Percentiles rank a stretch among this genome's conserved stretches.
These are phyloP conservation scores for Cephus spinipes DNA, from an alignment of 2,888 invertebrate genomes.

Conservation along the genomic window DNA sequence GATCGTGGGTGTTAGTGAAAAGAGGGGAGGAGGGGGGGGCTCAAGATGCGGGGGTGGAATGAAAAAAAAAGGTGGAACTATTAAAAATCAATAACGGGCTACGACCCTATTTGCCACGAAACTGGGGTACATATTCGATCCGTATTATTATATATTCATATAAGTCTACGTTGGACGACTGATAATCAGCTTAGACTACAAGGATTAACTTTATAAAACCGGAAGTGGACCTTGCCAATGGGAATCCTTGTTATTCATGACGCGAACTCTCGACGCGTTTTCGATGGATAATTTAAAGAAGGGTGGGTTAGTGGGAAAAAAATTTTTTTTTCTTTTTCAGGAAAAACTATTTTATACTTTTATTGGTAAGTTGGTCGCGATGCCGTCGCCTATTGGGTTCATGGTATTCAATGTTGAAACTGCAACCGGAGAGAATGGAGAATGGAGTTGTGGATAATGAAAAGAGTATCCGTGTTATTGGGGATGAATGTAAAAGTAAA, in stretches of 20 bases:
- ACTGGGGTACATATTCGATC: background rate
- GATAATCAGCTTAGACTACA: background rate
- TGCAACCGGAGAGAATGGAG: no score
- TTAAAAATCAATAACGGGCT: constrained; percentile 4
- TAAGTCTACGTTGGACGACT: background rate
- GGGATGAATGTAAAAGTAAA: constrained; percentile 2
- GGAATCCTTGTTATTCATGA: background rate
- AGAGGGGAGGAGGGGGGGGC: background rate
- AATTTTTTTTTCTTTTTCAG: no score
- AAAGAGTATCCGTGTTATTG: no score
- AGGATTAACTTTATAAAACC: background rate
- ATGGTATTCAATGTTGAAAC: no score
- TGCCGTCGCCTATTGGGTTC: no score
- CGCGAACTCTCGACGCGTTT: no score
- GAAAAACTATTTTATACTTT: no score
- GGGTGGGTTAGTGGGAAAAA: no score
- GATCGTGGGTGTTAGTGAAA: background rate
- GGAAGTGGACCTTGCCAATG: background rate
- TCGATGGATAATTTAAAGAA: no score
- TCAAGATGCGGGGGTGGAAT: background rate
- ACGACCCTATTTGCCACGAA: background rate
- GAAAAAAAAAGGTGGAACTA: background rate
- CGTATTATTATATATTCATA: background rate
- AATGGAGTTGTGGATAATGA: no score
- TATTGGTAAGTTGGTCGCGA: no score